These are phyloP conservation scores for Eupsittula cactorum DNA, from an alignment of 2,113 vertebrate species.

Conservation along the genomic window DNA sequence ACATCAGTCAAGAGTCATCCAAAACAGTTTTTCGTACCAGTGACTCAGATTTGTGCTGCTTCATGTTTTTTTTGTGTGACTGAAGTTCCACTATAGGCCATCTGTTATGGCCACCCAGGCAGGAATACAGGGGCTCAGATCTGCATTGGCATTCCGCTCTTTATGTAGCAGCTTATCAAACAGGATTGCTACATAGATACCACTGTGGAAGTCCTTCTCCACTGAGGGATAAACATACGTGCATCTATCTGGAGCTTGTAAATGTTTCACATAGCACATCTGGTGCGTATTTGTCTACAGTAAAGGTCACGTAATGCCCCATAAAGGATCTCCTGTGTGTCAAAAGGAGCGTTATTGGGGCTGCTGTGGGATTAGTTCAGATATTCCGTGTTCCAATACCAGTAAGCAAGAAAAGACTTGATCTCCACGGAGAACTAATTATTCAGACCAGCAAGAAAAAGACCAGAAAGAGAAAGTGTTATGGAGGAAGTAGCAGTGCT, in stretches of 20 bases:
- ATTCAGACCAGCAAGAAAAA: constrained; percentile 51
- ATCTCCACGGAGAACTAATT: constrained; percentile 64
- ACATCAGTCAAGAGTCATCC: background rate
- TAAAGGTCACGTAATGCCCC: background rate
- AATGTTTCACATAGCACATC: background rate
- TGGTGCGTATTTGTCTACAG: background rate
- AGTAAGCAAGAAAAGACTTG: constrained; percentile 49
- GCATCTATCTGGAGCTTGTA: constrained; percentile 6
- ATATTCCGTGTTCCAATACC: background rate
- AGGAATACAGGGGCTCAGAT: background rate
- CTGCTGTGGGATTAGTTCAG: constrained; percentile 14
- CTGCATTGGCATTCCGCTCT: background rate
- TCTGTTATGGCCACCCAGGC: constrained; percentile 20
- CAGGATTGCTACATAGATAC: background rate
- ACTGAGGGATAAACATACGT: background rate
- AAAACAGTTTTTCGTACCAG: background rate
- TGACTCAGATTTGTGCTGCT: constrained; percentile 19
- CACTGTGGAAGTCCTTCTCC: background rate
- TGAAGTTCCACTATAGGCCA: constrained; percentile 14
- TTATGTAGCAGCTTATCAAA: background rate
- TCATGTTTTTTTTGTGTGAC: background rate
- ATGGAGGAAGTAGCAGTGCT: background rate
- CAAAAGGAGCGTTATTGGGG: background rate
- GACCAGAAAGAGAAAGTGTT: constrained; percentile 25
- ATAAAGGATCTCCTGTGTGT: background rate